A percentile compares a stretch with the other conserved stretches of the same genome.
phyloP scores from a whole-genome alignment of 2,888 invertebrate genomes.

The Harmothoe impar region DNA sequence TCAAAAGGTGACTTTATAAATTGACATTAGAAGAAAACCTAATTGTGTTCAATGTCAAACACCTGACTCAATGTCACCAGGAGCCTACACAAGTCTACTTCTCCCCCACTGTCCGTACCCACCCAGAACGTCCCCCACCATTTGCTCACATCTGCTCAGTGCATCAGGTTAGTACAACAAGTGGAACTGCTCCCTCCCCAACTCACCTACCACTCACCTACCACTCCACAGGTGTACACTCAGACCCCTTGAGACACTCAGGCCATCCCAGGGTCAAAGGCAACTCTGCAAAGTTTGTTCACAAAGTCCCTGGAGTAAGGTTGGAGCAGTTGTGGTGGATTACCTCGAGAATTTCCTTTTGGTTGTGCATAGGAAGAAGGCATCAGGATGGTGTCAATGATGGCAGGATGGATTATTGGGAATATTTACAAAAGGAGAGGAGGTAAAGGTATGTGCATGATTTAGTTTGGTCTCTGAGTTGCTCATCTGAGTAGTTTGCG shows the following conservation, averaged over 20 bases:
- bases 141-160: slow-evolving; percentile 3
- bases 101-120: neutral
- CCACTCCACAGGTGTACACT: neutral
- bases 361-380: neutral
- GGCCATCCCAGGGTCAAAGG: neutral
- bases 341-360: too few relatives aligned
- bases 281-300: neutral
- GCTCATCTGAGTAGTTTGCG: too few relatives aligned
- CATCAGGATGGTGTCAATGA: slow-evolving; percentile 41
- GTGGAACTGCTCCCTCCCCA: neutral
- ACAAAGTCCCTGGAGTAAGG: neutral
- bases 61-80: too few relatives aligned
- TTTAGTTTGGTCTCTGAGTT: neutral
- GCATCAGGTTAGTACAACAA: slow-evolving; percentile 30
- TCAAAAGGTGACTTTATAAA: too few relatives aligned
- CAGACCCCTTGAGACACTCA: neutral
- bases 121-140: slow-evolving; percentile 22
- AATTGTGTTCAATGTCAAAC: too few relatives aligned
- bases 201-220: neutral
- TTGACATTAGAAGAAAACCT: too few relatives aligned
- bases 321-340: too few relatives aligned
- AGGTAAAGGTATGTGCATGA: slow-evolving; percentile 27
- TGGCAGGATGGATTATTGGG: slow-evolving; percentile 43
- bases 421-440: slow-evolving; percentile 27
- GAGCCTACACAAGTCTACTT: neutral